Conservation (phyloP, 2,113 vertebrate species). For the Aegotheles bennettii region DNA sequence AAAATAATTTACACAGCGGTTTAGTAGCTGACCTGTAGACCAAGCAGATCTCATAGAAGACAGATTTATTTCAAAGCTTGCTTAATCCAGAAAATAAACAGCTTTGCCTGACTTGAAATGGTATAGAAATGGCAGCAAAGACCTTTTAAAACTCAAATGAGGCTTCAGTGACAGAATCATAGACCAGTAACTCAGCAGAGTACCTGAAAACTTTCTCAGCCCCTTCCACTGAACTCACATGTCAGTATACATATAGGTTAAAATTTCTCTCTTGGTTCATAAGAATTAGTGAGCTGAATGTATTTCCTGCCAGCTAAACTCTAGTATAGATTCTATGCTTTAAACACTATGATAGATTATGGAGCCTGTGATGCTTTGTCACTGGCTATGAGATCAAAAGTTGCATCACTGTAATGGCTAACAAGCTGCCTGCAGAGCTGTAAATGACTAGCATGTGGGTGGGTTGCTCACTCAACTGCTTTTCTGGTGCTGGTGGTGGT, state of each 20-base stretch:
- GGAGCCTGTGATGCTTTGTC: background rate
- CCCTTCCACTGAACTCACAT: background rate
- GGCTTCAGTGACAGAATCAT: background rate
- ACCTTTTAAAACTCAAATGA: background rate
- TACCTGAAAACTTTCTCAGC: background rate
- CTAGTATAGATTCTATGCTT: background rate
- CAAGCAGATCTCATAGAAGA: background rate
- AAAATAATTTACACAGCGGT: background rate
- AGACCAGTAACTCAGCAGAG: background rate
- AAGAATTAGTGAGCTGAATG: background rate
- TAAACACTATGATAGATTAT: background rate
- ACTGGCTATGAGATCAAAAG: background rate
- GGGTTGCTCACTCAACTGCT: background rate
- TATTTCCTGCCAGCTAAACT: background rate
- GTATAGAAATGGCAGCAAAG: background rate
- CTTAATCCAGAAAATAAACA: background rate
- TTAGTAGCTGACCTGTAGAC: background rate
- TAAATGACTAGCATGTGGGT: background rate
- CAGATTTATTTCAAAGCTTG: background rate
- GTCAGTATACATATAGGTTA: accelerated
- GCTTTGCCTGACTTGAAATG: background rate
- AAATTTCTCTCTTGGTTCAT: background rate
- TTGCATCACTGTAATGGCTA: background rate
- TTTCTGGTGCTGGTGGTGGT: background rate
- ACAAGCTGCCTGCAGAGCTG: background rate